These are phyloP conservation scores for Prolemur simus DNA, from an alignment of 2,113 vertebrate genomes.

Conservation along the genomic window DNA sequence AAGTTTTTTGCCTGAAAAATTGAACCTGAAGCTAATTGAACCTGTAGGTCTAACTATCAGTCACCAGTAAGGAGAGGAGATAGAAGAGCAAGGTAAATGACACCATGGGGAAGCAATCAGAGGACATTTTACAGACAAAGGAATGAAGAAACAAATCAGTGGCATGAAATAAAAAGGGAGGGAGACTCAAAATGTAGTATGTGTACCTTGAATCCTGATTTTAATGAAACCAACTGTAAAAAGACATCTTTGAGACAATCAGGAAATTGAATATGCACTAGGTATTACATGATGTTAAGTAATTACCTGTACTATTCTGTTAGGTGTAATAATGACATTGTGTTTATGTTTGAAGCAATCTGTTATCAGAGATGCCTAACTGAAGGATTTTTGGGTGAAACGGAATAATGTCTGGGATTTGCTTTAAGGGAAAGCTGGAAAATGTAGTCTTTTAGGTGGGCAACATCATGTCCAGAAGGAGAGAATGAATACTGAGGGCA, in stretches of 20 bases:
- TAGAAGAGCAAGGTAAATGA: background rate
- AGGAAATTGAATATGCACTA: background rate
- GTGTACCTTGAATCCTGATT: background rate
- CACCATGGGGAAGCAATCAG: background rate
- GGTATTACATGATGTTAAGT: background rate
- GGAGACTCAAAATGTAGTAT: background rate
- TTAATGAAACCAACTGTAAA: background rate
- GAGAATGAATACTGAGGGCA: background rate
- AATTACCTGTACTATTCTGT: background rate
- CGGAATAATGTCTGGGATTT: background rate
- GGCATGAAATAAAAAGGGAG: background rate
- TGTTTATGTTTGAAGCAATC: background rate
- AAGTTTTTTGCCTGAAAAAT: background rate
- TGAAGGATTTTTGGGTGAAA: background rate
- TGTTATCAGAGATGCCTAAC: background rate
- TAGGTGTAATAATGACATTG: background rate
- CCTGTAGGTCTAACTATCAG: background rate
- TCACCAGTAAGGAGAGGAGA: background rate
- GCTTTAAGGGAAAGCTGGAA: background rate
- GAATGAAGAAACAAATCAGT: background rate
- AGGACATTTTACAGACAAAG: background rate
- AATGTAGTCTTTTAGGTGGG: background rate
- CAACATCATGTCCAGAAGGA: background rate
- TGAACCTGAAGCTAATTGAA: background rate
- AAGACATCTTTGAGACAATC: background rate